Percentiles rank a stretch among this genome's conserved stretches.
Conservation (phyloP, 2,113 vertebrate species). For the Phocoena sinus region DNA sequence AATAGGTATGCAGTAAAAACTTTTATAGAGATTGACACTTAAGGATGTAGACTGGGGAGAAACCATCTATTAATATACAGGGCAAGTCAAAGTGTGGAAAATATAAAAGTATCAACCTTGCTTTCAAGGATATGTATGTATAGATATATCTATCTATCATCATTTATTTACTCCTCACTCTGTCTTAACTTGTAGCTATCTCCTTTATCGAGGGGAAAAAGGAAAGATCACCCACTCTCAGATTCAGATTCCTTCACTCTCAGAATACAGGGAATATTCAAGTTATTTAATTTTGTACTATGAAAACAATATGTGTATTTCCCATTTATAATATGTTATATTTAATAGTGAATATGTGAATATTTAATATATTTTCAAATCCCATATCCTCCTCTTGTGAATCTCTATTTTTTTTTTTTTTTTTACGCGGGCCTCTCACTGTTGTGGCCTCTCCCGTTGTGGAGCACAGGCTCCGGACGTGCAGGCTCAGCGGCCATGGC, state of each 20-base stretch:
- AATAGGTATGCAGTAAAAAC: neutral
- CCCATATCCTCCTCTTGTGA: neutral
- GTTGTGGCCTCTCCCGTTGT: too few relatives aligned
- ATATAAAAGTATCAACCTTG: neutral
- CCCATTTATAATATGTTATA: neutral
- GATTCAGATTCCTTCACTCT: neutral
- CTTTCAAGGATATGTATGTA: neutral
- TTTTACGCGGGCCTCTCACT: too few relatives aligned
- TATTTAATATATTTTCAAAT: neutral
- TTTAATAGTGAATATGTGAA: neutral
- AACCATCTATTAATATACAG: accelerated
- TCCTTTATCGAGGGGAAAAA: neutral
- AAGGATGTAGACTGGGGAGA: neutral
- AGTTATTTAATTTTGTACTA: neutral
- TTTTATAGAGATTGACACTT: neutral
- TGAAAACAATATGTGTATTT: neutral
- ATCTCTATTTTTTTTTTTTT: neutral
- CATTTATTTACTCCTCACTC: neutral
- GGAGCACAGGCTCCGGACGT: too few relatives aligned
- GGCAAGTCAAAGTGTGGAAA: neutral
- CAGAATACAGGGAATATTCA: neutral
- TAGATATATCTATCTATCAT: neutral
- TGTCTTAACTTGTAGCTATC: neutral
- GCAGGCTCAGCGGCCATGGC: too few relatives aligned
- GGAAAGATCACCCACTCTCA: neutral